Base-by-base conservation (phyloP, 2,888 invertebrate species). In the Conus canariensis region DNA sequence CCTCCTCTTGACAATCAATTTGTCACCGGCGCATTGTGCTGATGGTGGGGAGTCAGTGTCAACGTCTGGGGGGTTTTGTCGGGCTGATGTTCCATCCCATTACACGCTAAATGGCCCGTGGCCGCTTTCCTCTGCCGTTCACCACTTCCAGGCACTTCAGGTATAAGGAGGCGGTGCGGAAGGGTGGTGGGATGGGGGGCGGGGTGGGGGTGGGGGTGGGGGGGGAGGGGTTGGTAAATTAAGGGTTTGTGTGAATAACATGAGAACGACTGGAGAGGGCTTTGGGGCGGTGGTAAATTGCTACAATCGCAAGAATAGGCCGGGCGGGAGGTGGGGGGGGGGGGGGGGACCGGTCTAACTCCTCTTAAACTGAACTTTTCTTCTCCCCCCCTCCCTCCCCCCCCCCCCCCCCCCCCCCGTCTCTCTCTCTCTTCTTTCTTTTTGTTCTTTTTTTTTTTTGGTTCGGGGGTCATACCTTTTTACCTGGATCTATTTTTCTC, bases 81-180 rank as follows among this genome's bases (percentile, higher is more conserved):
- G 56, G 82, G 56, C 19, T 58, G 56, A 58, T 83, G 82, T 83
- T 83, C 82, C 82, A 58, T 12, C 56, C 82, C 82, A 83, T 83
- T 83, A 83, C 82, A 83, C 82, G 58, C 82, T 83, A 16, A 83
- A 83, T 83, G 82, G 58, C 7, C 56, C 58, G 82, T 83, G 56
- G 14, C 82, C 25, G 19, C 56, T 58, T 58, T 22, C 58, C 82
- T 56, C 82, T 22, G 19, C 58, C 19, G 56, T 45, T 64, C 30
- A 30, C 45, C 80, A 25, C 45, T 45, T n/a, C 9, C 10, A 74
- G n/a, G 74, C n/a, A n/a, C n/a, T n/a, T n/a, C n/a, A 64, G 10
- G 64, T 14, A 64, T 10, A 3, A 14, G 64, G 16, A 14, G 64
- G 64, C 12, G 64, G 64, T 10, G 64, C 12, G 64, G 16, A 16